A percentile compares a stretch with the other conserved stretches of the same genome.
phyloP scores from a whole-genome alignment of 2,797 vertebrate genomes.

The Rhodeus uyekii region DNA sequence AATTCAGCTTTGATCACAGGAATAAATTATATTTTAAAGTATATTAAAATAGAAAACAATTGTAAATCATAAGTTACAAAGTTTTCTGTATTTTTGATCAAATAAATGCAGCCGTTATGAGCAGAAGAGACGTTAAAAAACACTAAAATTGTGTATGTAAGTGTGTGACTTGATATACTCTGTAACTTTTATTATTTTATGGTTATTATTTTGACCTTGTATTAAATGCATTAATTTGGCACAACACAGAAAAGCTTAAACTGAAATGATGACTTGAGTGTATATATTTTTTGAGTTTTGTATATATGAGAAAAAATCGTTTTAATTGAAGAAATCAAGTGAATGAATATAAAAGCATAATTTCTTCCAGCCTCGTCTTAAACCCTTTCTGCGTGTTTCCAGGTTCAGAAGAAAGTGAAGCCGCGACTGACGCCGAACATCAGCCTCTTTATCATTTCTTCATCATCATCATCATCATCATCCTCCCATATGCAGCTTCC shows the following conservation, averaged over 20 bases:
- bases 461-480: neutral
- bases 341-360: too few species aligned
- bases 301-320: too few species aligned
- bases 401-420: conserved; percentile 63
- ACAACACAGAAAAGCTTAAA: neutral
- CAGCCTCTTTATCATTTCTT: neutral
- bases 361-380: neutral
- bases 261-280: neutral
- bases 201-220: neutral
- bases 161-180: neutral
- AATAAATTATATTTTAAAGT: too few species aligned
- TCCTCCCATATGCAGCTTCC: neutral
- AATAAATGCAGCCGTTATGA: too few species aligned
- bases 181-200: too few species aligned
- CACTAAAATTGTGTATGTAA: too few species aligned
- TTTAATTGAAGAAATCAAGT: neutral
- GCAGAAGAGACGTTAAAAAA: too few species aligned
- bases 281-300: too few species aligned
- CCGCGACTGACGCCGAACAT: neutral
- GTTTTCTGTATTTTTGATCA: too few species aligned
- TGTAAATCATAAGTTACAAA: too few species aligned
- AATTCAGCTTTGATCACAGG: too few species aligned
- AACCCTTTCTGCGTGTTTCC: conserved; percentile 25
- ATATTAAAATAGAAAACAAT: too few species aligned
- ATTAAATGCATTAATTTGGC: neutral